Base-by-base conservation (phyloP, 2,888 invertebrate genomes). In the Eupithecia pulchellata region DNA sequence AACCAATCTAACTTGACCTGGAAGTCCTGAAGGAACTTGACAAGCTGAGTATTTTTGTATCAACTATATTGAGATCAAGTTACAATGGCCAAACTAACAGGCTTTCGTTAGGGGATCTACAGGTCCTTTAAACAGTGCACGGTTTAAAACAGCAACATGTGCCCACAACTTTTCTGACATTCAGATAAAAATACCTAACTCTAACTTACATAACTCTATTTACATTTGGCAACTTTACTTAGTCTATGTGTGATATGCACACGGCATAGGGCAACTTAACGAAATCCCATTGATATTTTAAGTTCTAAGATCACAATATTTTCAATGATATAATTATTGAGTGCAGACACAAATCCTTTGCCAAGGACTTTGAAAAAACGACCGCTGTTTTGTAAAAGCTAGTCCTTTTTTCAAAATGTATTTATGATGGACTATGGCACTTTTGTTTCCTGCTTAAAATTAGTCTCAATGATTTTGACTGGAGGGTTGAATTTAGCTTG, bases 141-240 rank as follows among this genome's bases (percentile, higher is more conserved):
- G 64, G 47, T 64, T 30, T 58, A 58, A 61, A 69, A 65, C 52
- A 65, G 52, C 52, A 52, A 52, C 52, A 79, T 85, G 88, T 88
- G 88, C 83, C 83, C 90, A 88, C 90, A 89, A 82, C 85, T 84
- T 78, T 79, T 81, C 79, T 81, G 86, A 89, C 89, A 86, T 86
- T 80, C 81, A 89, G 86, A 89, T 79, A 82, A 87, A 84, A 86
- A 84, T 69, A 65, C 78, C 75, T 82, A 80, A 73, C 11, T 76
- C 76, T 82, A 84, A 60, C 80, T 85, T 84, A 75, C 8, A 42
- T 70, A 68, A 71, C 20, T 68, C 78, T 92, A 92, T 92, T 86
- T 92, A 93, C 93, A 92, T 93, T 93, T 93, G 93, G 93, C 93
- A 93, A 91, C 89, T 86, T 88, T 79, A 82, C 90, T 92, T 92